Evolutionary conservation across 2,888 invertebrate genomes (phyloP), one percentile per base, ranked within the genome.

Genomic region (Euplexia lucipara): DNA sequence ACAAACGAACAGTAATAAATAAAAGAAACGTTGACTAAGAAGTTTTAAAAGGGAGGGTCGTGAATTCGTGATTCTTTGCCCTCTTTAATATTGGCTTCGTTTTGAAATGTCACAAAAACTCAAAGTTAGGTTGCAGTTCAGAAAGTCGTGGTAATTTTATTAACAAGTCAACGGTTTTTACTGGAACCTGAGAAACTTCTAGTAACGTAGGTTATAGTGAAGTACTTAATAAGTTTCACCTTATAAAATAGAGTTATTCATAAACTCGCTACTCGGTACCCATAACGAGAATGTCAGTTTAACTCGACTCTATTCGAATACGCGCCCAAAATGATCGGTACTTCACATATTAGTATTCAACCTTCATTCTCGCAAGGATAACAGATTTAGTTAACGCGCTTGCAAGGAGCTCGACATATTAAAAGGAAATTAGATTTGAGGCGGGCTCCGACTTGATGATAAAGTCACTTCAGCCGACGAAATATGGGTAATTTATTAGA

Each of bases 381-480:
- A 75, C 79, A 70, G 70, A 81, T 79, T 81, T 75, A 68, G 75
- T 79, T 78, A 79, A 66, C 58, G 62, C 56, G 53, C 66, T 44
- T 60, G 63, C 67, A 74, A 78, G 70, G 70, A 57, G 58, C 66
- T 65, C 75, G 77, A 76, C 70, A 75, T 84, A 78, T 83, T 84
- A 81, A 81, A 79, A 79, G 83, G 83, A 84, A 84, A 83, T 83
- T 84, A 79, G 82, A 77, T 83, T 84, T 77, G 76, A 75, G 69
- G 37, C 80, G 44, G 56, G 56, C 70, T 59, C 64, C 51, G 6
- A 39, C 42, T 57, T 47, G 41, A 67, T 70, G 63, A 73, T 74
- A 67, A 68, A 66, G 44, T 67, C 69, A 48, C 70, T 80, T 32
- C 47, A 67, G 47, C 16, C 34, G 47, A 41, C 52, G 56, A 42